Base-by-base conservation (phyloP, 2,113 vertebrate species). In the Struthidea cinerea region DNA sequence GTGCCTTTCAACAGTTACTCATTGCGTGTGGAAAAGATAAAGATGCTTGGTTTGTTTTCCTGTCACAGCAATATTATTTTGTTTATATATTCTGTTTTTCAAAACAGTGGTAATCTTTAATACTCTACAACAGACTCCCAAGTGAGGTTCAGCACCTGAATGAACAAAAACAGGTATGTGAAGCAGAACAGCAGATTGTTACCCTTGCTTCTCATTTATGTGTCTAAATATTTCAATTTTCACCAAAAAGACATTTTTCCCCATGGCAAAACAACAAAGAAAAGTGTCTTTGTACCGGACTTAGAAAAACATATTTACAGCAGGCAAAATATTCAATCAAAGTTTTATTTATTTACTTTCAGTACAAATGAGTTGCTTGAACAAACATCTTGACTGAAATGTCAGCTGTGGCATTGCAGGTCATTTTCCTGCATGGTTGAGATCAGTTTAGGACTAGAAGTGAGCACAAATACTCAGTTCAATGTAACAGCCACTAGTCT, bases 351-450 rank as follows among this genome's bases (percentile, higher is more conserved):
- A 68, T 60, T 88, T 63, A 12, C 44, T 86, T 77, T 64, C 42
- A 74, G 19, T 8, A 81, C 13, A 86, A 77, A 83, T 33, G 1
- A 88, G 12, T 59, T 84, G 61, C 46, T 47, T 74, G 37, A 86
- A 59, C 30, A 92, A 90, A 88, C 21, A 35, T 35, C 84, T 83
- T 50, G 89, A 78, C 47, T 55, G 44, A 78, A 90, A 70, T 42
- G 10, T 55, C 76, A 69, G 42, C 35, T 73, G 18, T 35, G 32
- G 44, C 2, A 4, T 2, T 18, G 37, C 67, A 83, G n/a, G 24
- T 70, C 28, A 26, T 77, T 83, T 88, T 57, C 32, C 70, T 68
- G 30, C 22, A 37, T 9, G 18, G 27, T 1, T 75, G 22, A 69
- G 71, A 69, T 52, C 42, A 53, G 42, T 22, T 80, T 35, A 89